Base-by-base conservation (phyloP, 2,113 vertebrate species). In the Microcebus murinus region DNA sequence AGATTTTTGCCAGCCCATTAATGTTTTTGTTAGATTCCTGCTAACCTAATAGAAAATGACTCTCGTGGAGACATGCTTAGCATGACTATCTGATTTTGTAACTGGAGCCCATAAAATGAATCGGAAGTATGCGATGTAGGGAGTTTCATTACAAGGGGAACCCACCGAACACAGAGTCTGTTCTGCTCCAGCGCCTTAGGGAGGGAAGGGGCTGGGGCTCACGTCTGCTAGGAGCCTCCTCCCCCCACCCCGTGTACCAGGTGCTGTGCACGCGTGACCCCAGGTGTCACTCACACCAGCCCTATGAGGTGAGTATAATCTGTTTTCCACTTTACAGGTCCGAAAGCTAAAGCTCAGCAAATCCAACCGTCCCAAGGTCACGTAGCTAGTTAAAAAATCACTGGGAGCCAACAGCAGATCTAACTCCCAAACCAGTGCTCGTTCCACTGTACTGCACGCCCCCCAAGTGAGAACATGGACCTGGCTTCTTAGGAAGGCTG, bases 1-100 rank as follows among this genome's bases (percentile, higher is more conserved):
- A 65, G 59, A 42, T 23, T 74, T 81, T 70, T 86, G n/a, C 59
- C 14, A 7, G 91, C 57, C 65, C 48, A 18, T 57, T 42, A 39
- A 50, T 70, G 25, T 74, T 77, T 89, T 52, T 52, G 67, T 94
- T 70, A 79, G 95, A 91, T 81, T 96, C 81, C 50, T 18, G 45
- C 59, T 45, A 83, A 73, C 48, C 36, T 95, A n/a, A 34, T 23
- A 70, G 79, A 93, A 94, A 52, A 39, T 45, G 12, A 50, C 63
- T n/a, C 61, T 92, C 63, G 1, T 3, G 36, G 89, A 88, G 45
- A 48, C 45, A 25, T 12, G 6, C 45, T 73, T 82, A 29, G 42
- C 82, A 74, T 34, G 29, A 57, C 65, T 2, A 3, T 92, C 65
- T 59, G 68, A 80, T 71, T 83, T 74, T 92, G 71, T 25, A 34